Conservation (phyloP, 2,113 vertebrate species). For the Salvelinus namaycush region DNA sequence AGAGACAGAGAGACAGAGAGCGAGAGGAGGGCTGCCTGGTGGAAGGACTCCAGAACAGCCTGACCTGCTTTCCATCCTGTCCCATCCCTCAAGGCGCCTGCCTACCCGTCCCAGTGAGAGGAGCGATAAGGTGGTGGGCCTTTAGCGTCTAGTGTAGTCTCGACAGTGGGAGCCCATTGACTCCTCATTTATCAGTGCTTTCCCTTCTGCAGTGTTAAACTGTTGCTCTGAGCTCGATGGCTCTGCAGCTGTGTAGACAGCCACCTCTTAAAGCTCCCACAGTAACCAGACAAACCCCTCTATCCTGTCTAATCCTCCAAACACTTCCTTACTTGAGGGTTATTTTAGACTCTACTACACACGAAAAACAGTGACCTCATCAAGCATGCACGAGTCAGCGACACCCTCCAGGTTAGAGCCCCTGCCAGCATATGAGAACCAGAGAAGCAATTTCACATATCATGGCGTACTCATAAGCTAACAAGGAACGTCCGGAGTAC, state of each 20-base stretch:
- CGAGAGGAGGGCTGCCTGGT: slow-evolving; percentile 3
- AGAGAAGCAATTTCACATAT: too few relatives aligned
- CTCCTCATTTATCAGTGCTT: slow-evolving; percentile 32
- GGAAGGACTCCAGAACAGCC: slow-evolving; percentile 32
- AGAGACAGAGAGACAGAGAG: not conserved
- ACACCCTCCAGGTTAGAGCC: too few relatives aligned
- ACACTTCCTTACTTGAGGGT: too few relatives aligned
- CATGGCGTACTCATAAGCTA: too few relatives aligned
- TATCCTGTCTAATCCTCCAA: not conserved
- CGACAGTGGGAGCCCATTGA: slow-evolving; percentile 22
- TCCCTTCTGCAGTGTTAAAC: not conserved
- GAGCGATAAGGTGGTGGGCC: not conserved
- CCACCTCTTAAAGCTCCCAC: slow-evolving; percentile 24
- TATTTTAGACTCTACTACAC: too few relatives aligned
- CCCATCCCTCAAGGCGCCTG: slow-evolving; percentile 35
- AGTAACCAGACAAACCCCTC: slow-evolving; percentile 31
- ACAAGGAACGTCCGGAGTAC: too few relatives aligned
- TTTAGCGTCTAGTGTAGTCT: not conserved
- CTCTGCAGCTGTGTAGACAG: not conserved
- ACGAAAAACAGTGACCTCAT: too few relatives aligned
- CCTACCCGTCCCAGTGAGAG: slow-evolving; percentile 5
- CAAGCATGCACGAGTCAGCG: too few relatives aligned
- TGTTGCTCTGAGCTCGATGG: too few relatives aligned
- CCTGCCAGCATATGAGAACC: too few relatives aligned
- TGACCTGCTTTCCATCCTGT: slow-evolving; percentile 31